A percentile compares a stretch with the other conserved stretches of the same genome.
phyloP scores from a whole-genome alignment of 2,113 vertebrate genomes.

The Ceratotherium simum region DNA sequence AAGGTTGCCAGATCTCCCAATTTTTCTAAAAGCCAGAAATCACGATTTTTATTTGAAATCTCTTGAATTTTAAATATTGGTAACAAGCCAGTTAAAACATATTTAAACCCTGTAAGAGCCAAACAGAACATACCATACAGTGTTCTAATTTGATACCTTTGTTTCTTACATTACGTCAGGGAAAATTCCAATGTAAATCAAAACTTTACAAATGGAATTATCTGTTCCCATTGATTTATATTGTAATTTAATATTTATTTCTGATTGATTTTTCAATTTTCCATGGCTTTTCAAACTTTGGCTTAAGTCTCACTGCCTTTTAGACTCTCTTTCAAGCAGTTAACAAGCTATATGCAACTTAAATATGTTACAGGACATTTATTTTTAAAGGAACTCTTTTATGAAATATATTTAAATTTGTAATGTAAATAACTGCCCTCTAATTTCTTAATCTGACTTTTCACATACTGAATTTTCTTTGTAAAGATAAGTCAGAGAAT shows the following conservation, averaged over 20 bases:
- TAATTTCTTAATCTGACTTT: conserved; percentile 42
- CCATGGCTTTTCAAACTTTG: conserved; percentile 1
- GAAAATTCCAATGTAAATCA: conserved; percentile 24
- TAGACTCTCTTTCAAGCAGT: conserved; percentile 38
- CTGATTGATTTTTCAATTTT: conserved; percentile 50
- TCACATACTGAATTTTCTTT: conserved; percentile 31
- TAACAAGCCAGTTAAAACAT: conserved; percentile 22
- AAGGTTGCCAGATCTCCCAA: neutral
- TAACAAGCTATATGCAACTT: conserved; percentile 14
- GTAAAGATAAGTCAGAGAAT: conserved; percentile 27
- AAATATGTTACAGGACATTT: neutral
- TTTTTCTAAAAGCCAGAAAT: conserved; percentile 31
- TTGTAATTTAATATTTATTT: neutral
- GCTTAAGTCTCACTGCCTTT: neutral
- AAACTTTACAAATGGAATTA: conserved; percentile 21
- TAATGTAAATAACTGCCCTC: neutral
- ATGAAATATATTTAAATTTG: conserved; percentile 14
- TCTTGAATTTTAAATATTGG: conserved; percentile 34
- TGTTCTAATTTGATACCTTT: neutral
- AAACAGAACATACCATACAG: neutral
- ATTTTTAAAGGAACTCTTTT: conserved; percentile 10
- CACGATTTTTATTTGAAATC: conserved; percentile 47
- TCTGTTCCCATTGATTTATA: conserved; percentile 1
- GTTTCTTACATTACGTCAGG: neutral
- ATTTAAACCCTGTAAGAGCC: conserved; percentile 7